Conservation (phyloP, 2,113 vertebrate species). For the Brachypodius melanocephalos region DNA sequence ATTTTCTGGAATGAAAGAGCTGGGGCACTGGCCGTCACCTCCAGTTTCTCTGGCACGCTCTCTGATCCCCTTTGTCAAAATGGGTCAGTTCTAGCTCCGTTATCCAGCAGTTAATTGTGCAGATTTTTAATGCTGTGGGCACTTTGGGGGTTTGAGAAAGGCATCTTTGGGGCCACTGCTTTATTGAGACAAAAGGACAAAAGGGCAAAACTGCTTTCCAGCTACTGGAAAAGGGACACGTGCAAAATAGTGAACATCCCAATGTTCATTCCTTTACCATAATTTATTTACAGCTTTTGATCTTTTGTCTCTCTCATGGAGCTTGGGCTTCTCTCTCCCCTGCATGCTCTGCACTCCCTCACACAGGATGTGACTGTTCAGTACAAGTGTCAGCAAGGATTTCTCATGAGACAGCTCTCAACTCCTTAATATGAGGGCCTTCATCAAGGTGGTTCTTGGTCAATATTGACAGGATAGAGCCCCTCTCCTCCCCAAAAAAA, state of each 20-base stretch:
- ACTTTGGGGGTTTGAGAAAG: not conserved
- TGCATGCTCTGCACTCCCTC: not conserved
- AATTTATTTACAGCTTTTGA: not conserved
- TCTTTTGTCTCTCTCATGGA: not conserved
- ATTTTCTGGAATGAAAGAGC: conserved; percentile 24
- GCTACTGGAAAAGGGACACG: not conserved
- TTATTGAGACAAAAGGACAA: not conserved
- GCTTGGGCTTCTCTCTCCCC: not conserved
- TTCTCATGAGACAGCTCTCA: not conserved
- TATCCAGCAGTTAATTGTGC: not conserved
- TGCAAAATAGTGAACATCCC: not conserved
- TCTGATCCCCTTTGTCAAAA: not conserved
- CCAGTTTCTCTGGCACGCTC: conserved; percentile 9
- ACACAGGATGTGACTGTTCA: fast-evolving
- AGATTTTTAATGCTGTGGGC: not conserved
- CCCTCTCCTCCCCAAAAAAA: not conserved
- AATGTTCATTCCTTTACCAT: not conserved
- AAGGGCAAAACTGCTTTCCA: not conserved
- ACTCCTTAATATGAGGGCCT: not conserved
- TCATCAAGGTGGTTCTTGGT: not conserved
- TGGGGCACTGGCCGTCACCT: conserved; percentile 22
- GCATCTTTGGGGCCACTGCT: not conserved
- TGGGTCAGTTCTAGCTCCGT: not conserved
- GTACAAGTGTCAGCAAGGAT: not conserved
- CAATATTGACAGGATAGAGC: not conserved